A percentile compares a stretch with the other conserved stretches of the same genome.
These are phyloP conservation scores for Rafetus swinhoei DNA, from an alignment of 2,113 vertebrate species.

Conservation along the genomic window DNA sequence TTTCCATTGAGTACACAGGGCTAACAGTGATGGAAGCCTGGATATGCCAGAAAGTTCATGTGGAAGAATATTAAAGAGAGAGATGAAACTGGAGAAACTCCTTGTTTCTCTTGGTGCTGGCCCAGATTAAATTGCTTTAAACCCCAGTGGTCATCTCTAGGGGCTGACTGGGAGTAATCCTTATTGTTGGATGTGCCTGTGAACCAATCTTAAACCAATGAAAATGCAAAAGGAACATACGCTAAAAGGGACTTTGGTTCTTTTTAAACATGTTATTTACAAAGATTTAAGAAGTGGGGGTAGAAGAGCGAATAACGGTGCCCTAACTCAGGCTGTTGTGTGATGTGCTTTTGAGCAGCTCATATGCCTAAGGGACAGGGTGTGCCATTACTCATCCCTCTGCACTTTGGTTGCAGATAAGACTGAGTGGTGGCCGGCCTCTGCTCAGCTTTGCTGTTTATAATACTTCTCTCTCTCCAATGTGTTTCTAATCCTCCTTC, in stretches of 20 bases:
- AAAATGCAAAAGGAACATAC: not conserved
- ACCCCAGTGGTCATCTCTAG: not conserved
- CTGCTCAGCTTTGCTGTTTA: constrained; percentile 37
- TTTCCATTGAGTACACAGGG: not conserved
- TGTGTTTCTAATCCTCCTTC: constrained; percentile 38
- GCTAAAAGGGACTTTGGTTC: not conserved
- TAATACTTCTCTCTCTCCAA: not conserved
- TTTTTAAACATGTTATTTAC: not conserved
- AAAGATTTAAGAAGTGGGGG: not conserved
- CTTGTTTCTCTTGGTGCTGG: constrained; percentile 49
- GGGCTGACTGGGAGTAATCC: not conserved
- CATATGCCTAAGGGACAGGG: constrained; percentile 42
- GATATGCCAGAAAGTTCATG: not conserved
- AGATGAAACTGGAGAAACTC: not conserved
- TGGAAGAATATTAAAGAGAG: not conserved
- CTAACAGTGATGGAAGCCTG: constrained; percentile 15
- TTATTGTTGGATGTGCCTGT: not conserved
- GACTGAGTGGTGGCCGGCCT: constrained; percentile 13
- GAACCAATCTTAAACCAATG: not conserved
- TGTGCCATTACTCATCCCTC: constrained; percentile 54
- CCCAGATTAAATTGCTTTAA: constrained; percentile 15
- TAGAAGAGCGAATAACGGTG: not conserved
- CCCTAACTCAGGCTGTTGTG: not conserved
- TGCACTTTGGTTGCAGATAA: constrained; percentile 15
- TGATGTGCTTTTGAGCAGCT: not conserved